Evolutionary conservation across 2,113 vertebrate species (phyloP).

Genomic region (Sphyrna mokarran): DNA sequence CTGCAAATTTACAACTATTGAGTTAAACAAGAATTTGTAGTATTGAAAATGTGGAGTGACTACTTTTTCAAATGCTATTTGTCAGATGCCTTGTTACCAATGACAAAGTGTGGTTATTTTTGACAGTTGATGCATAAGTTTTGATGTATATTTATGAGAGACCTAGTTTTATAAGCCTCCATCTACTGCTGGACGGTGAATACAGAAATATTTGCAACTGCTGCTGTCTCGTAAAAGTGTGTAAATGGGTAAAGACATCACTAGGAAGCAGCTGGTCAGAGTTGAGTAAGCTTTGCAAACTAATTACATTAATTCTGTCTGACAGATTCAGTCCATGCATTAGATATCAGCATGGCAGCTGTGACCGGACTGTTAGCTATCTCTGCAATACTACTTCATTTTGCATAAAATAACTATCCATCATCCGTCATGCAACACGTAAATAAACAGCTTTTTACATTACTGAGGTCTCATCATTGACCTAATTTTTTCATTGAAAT

Average conservation of each 20-base stretch:
- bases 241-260: constrained; percentile 20
- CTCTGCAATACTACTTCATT: not conserved
- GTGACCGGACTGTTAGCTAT: constrained; percentile 7
- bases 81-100: not conserved
- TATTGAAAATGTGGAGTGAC: constrained; percentile 6
- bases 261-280: constrained; percentile 28
- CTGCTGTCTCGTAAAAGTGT: not conserved
- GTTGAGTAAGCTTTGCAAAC: constrained; percentile 35
- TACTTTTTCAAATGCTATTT: not conserved
- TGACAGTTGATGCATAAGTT: constrained; percentile 18
- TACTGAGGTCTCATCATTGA: constrained; percentile 9
- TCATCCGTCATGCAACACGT: constrained; percentile 28
- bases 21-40: not conserved
- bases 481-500: not conserved
- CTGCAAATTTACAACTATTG: not conserved
- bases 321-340: constrained; percentile 37
- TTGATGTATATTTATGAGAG: constrained; percentile 28
- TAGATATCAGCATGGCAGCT: constrained; percentile 28
- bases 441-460: constrained; percentile 23
- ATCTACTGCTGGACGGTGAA: not conserved
- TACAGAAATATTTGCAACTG: constrained; percentile 23
- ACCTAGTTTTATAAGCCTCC: constrained; percentile 1
- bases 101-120: constrained; percentile 12
- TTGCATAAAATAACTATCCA: constrained; percentile 27
- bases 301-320: constrained; percentile 30